Evolutionary conservation across 2,113 vertebrate species (phyloP).

Genomic region (Saguinus imperator): DNA sequence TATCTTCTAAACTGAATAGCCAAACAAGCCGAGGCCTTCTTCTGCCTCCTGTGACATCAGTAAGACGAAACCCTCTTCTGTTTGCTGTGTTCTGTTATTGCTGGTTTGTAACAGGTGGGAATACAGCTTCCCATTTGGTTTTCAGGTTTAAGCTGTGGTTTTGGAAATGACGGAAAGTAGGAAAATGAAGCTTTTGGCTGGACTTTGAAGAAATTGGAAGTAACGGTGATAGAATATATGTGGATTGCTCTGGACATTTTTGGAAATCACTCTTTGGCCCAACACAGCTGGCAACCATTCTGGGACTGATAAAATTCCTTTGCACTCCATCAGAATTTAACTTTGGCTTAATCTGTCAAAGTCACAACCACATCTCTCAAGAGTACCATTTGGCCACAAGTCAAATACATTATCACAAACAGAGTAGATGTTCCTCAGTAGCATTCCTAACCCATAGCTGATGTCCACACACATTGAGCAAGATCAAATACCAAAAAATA

Average conservation of each 20-base stretch:
- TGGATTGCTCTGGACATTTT: slow-evolving; percentile 39
- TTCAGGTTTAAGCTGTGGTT: slow-evolving; percentile 25
- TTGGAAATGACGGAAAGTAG: slow-evolving; percentile 35
- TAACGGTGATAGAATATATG: slow-evolving; percentile 47
- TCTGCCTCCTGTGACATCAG: slow-evolving; percentile 29
- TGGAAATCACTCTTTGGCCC: slow-evolving; percentile 44
- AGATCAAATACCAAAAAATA: slow-evolving; percentile 19
- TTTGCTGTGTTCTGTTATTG: slow-evolving; percentile 24
- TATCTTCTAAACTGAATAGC: background rate
- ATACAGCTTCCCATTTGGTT: slow-evolving; percentile 20
- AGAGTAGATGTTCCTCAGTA: slow-evolving; percentile 39
- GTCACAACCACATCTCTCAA: slow-evolving; percentile 60
- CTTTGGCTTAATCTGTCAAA: slow-evolving; percentile 67
- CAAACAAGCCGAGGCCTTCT: slow-evolving; percentile 30
- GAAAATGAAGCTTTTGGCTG: slow-evolving; percentile 53
- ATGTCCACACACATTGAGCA: background rate
- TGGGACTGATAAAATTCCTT: slow-evolving; percentile 69
- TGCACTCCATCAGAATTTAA: slow-evolving; percentile 64
- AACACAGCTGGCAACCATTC: slow-evolving; percentile 37
- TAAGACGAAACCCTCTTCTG: slow-evolving; percentile 27
- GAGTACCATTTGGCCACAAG: slow-evolving; percentile 55
- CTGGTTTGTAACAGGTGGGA: slow-evolving; percentile 24
- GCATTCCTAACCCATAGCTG: slow-evolving; percentile 5
- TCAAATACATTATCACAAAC: slow-evolving; percentile 65
- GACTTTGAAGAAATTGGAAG: slow-evolving; percentile 42